These are phyloP conservation scores for Dicrurus megarhynchus DNA, from an alignment of 2,113 vertebrate species.

Conservation along the genomic window DNA sequence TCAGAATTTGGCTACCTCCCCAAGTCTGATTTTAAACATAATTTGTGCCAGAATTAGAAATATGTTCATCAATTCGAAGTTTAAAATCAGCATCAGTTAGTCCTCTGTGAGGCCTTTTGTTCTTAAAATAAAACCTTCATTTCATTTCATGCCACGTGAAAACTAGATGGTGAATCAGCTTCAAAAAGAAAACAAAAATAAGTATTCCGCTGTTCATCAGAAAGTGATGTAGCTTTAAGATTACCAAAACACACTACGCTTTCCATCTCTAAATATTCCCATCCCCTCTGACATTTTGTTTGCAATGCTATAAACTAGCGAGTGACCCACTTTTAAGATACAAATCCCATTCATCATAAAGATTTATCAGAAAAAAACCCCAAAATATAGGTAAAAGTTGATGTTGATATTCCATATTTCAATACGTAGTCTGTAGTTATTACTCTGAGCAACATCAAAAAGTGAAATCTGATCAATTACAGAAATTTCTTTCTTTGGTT, in stretches of 20 bases:
- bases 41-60: background rate
- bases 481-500: background rate
- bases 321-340: conserved; percentile 24
- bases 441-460: background rate
- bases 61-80: background rate
- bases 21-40: background rate
- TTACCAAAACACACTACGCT: background rate
- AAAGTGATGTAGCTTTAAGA: background rate
- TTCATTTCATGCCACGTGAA: background rate
- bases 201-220: conserved; percentile 23
- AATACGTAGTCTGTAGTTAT: background rate
- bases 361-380: background rate
- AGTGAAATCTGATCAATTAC: background rate
- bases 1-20: background rate
- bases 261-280: conserved; percentile 7
- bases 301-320: background rate
- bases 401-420: background rate
- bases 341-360: background rate
- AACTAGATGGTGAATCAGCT: conserved; percentile 20
- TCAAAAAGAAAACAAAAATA: conserved; percentile 18
- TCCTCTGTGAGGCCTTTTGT: background rate
- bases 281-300: background rate
- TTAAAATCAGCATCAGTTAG: conserved; percentile 3
- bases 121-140: background rate
- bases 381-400: background rate